A percentile compares a stretch with the other conserved stretches of the same genome.
Conservation (phyloP, 2,888 invertebrate genomes). For the Amblyjoppa proteus region DNA sequence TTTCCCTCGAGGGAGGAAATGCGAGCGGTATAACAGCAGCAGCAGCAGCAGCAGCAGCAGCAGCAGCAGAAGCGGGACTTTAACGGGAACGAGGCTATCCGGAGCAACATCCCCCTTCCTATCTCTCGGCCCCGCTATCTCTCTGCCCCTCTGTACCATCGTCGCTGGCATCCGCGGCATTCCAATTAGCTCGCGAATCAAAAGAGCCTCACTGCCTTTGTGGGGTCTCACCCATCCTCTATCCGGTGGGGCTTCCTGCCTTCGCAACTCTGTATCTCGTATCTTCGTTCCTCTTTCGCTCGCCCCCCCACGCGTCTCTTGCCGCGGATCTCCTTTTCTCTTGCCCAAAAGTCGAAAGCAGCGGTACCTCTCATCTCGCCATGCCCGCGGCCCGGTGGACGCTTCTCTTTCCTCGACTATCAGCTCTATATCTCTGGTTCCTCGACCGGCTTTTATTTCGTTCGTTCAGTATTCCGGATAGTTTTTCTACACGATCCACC, state of each 20-base stretch:
- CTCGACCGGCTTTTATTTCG: neutral
- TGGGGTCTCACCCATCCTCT: slow-evolving; percentile 81
- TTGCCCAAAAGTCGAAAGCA: slow-evolving; percentile 13
- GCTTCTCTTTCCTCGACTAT: slow-evolving; percentile 16
- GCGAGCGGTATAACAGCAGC: slow-evolving; percentile 65
- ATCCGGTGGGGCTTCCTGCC: slow-evolving; percentile 32
- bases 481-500: neutral
- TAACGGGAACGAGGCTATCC: slow-evolving; percentile 71
- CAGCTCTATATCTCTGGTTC: neutral
- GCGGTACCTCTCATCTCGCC: slow-evolving; percentile 26
- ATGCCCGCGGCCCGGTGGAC: neutral
- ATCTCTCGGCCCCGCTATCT: slow-evolving; percentile 30
- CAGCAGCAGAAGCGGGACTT: slow-evolving; percentile 72
- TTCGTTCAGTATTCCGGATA: neutral
- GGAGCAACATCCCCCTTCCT: slow-evolving; percentile 52
- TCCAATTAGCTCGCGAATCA: slow-evolving; percentile 85
- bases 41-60: slow-evolving; percentile 70
- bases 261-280: slow-evolving; percentile 63
- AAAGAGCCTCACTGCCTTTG: slow-evolving; percentile 84
- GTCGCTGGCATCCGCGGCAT: slow-evolving; percentile 84
- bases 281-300: slow-evolving; percentile 38
- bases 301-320: slow-evolving; percentile 26
- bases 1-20: slow-evolving; percentile 64
- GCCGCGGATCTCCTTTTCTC: slow-evolving; percentile 42
- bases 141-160: slow-evolving; percentile 78